Base-by-base conservation (phyloP, 2,888 invertebrate species). In the Bhutanitis thaidina region DNA sequence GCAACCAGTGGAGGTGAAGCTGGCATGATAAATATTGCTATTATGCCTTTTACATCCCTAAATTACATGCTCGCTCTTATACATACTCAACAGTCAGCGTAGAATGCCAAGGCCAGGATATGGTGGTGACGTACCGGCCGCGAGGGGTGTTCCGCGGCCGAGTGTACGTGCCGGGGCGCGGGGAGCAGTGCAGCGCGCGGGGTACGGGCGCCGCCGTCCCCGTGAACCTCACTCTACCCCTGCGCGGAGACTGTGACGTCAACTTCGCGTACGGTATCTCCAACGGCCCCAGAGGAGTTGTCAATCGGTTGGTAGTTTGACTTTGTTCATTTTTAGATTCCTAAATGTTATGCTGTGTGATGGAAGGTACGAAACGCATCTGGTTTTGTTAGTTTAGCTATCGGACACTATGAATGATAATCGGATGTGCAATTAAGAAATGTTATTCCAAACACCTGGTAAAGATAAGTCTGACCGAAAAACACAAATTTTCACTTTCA, bases 91-190 rank as follows among this genome's bases (percentile, higher is more conserved):
- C 79, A 97, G 97, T 97, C 58, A 92, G 91, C 54, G 96, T 97
- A 1, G 92, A 93, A 40, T 97, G 97, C 73, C 92, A 92, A n/a
- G 91, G 92, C 29, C 84, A 91, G 3, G 91, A 92, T 55, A 92
- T 96, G 91, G 79, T 92, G 25, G 91, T 97, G 49, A 92, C 90
- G 29, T 94, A 93, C 59, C 79, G 81, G 7, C 93, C 94, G 3
- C 91, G 91, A 52, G 88, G 91, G 9, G 73, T 76, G 67, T 94
- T 94, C 74, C 84, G 86, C 10, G 97, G 97, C 0, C 92, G 94
- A 47, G 88, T 97, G 58, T 97, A 96, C 72, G 95, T 95, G 52
- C 94, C 93, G 59, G 96, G 95, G 10, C 93, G 93, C 67, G 94
- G 95, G 0, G 94, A 94, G 61, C 78, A 87, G 7, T 97, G 96